Evolutionary conservation across 2,113 vertebrate species (phyloP).

Genomic region (Anolis sagrei): DNA sequence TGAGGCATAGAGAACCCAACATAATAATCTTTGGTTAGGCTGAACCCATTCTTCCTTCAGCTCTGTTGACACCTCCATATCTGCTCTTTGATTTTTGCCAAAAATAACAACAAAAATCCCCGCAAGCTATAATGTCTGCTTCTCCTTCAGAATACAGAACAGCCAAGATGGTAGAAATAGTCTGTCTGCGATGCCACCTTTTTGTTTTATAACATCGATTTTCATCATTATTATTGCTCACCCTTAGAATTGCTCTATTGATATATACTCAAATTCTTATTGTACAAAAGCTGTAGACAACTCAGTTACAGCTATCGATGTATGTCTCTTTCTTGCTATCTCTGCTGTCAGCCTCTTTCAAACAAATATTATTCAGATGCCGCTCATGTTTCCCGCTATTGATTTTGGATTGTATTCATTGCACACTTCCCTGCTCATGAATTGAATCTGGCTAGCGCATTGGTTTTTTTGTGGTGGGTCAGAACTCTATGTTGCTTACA

Average conservation of each 20-base stretch:
- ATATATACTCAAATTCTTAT: slow-evolving; percentile 77
- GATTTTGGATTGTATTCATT: slow-evolving; percentile 80
- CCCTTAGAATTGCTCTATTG: slow-evolving; percentile 74
- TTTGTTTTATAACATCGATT: slow-evolving; percentile 82
- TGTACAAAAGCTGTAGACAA: slow-evolving; percentile 69
- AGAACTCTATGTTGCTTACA: neutral
- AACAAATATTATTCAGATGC: slow-evolving; percentile 81
- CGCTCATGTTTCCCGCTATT: slow-evolving; percentile 79
- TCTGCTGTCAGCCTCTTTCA: slow-evolving; percentile 72
- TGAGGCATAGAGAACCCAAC: too few species aligned
- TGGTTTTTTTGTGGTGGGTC: neutral
- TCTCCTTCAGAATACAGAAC: slow-evolving; percentile 33
- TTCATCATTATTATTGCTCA: slow-evolving; percentile 81
- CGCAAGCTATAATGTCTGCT: too few species aligned
- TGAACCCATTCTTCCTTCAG: too few species aligned
- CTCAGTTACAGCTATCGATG: slow-evolving; percentile 76
- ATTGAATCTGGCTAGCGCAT: slow-evolving; percentile 47
- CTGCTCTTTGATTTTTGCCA: too few species aligned
- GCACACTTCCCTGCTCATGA: slow-evolving; percentile 64
- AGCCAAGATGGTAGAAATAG: slow-evolving; percentile 55
- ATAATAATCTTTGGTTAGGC: too few species aligned
- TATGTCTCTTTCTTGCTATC: slow-evolving; percentile 64
- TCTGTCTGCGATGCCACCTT: slow-evolving; percentile 76
- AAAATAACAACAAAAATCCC: too few species aligned
- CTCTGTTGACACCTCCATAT: too few species aligned